A percentile compares a stretch with the other conserved stretches of the same genome.
Conservation (phyloP, 2,888 invertebrate genomes). For the Epirrita christyi region DNA sequence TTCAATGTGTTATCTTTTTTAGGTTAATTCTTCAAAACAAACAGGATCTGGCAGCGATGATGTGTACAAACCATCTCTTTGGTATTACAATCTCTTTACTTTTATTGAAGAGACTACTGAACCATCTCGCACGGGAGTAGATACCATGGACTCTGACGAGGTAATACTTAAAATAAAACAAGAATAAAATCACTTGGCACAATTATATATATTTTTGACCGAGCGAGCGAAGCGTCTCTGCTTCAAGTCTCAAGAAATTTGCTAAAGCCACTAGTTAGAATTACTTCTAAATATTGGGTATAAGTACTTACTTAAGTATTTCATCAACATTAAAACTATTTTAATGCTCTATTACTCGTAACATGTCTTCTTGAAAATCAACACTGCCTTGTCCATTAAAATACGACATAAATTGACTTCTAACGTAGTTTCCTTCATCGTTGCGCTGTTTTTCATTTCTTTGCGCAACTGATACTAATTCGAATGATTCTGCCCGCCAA, state of each 20-base stretch:
- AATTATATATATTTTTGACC: too few species aligned
- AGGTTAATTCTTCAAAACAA: conserved; percentile 34
- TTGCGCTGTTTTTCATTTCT: conserved; percentile 31
- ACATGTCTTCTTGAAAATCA: conserved; percentile 32
- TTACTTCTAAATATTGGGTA: too few species aligned
- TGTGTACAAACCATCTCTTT: conserved; percentile 30
- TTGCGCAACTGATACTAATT: conserved; percentile 30
- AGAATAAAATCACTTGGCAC: background rate
- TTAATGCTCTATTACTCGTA: conserved; percentile 16
- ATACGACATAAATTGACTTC: conserved; percentile 35
- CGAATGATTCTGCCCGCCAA: conserved; percentile 30
- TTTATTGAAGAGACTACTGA: conserved; percentile 31
- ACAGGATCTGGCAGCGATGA: conserved; percentile 30
- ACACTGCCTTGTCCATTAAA: conserved; percentile 26
- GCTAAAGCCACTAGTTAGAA: too few species aligned
- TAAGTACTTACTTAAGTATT: conserved; percentile 9
- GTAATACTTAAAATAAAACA: conserved; percentile 19
- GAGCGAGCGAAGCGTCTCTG: too few species aligned
- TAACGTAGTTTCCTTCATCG: conserved; percentile 33
- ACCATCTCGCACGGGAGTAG: conserved; percentile 26
- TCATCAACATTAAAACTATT: conserved; percentile 7
- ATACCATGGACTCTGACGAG: conserved; percentile 23
- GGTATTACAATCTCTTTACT: conserved; percentile 30
- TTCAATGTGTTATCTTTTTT: conserved; percentile 19
- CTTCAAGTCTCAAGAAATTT: too few species aligned